These are phyloP conservation scores for Hypomecis atomaria DNA, from an alignment of 2,888 invertebrate species.

Conservation along the genomic window DNA sequence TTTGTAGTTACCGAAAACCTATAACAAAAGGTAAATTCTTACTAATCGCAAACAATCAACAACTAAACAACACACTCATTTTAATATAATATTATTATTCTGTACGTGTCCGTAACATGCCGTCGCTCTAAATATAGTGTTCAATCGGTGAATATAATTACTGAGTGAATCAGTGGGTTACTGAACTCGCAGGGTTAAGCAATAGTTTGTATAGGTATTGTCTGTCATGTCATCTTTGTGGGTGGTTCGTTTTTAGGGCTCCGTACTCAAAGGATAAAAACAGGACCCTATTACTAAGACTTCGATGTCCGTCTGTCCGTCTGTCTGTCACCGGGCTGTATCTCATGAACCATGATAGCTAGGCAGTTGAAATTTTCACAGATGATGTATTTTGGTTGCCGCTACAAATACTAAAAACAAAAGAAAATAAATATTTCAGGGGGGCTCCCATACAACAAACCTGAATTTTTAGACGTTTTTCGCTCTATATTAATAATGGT, in stretches of 20 bases:
- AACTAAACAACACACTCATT: neutral
- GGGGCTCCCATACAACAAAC: too few species aligned
- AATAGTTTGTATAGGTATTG: constrained; percentile 1
- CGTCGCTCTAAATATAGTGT: constrained; percentile 38
- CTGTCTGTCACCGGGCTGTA: too few species aligned
- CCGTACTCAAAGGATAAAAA: too few species aligned
- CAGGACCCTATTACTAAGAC: too few species aligned
- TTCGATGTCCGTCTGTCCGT: too few species aligned
- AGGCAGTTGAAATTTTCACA: too few species aligned
- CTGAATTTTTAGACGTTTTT: too few species aligned
- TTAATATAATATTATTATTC: constrained; percentile 31
- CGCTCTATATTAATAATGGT: too few species aligned
- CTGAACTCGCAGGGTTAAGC: constrained; percentile 28
- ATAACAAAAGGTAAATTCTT: constrained; percentile 12
- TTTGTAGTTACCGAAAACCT: neutral
- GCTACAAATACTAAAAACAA: too few species aligned
- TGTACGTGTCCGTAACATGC: constrained; percentile 1
- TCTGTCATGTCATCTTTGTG: constrained; percentile 3
- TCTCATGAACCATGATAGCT: too few species aligned
- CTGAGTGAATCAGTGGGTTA: constrained; percentile 36
- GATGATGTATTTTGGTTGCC: too few species aligned
- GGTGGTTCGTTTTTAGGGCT: neutral
- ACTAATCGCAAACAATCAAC: constrained; percentile 15
- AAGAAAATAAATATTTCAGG: too few species aligned
- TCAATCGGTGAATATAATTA: constrained; percentile 38